Percentiles rank a stretch among this genome's conserved stretches.
Conservation (phyloP, 2,888 invertebrate genomes). For the Cotesia congregata region DNA sequence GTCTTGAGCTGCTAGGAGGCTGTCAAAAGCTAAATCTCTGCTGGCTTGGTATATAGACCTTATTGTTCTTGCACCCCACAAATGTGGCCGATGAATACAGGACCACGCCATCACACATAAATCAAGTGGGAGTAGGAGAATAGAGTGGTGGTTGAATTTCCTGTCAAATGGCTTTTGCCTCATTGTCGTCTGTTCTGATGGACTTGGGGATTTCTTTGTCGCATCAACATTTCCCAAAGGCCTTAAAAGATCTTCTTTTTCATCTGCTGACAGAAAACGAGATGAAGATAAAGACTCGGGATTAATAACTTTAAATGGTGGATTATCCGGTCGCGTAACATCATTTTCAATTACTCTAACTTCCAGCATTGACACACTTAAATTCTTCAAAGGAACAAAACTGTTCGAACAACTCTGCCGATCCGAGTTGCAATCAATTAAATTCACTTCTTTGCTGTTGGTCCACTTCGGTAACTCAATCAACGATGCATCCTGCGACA, state of each 20-base stretch:
- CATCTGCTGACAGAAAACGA: neutral
- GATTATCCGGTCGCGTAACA: slow-evolving; percentile 54
- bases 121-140: slow-evolving; percentile 58
- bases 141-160: slow-evolving; percentile 53
- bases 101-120: slow-evolving; percentile 67
- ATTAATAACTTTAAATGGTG: slow-evolving; percentile 54
- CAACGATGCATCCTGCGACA: slow-evolving; percentile 35
- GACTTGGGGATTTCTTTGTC: slow-evolving; percentile 2
- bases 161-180: slow-evolving; percentile 52
- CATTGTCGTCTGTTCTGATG: slow-evolving; percentile 1
- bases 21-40: slow-evolving; percentile 57
- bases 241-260: neutral
- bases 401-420: slow-evolving; percentile 42
- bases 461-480: slow-evolving; percentile 60
- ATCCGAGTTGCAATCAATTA: slow-evolving; percentile 46
- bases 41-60: slow-evolving; percentile 60
- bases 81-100: slow-evolving; percentile 60
- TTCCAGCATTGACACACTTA: slow-evolving; percentile 60
- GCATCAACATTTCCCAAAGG: neutral
- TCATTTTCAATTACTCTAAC: slow-evolving; percentile 59
- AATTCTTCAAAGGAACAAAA: slow-evolving; percentile 56
- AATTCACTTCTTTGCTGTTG: slow-evolving; percentile 38
- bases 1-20: slow-evolving; percentile 57
- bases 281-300: neutral
- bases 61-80: slow-evolving; percentile 61